Evolutionary conservation across 2,797 vertebrate genomes (phyloP), one percentile per base, ranked within the genome.

Genomic region (Eremophila alpestris): DNA sequence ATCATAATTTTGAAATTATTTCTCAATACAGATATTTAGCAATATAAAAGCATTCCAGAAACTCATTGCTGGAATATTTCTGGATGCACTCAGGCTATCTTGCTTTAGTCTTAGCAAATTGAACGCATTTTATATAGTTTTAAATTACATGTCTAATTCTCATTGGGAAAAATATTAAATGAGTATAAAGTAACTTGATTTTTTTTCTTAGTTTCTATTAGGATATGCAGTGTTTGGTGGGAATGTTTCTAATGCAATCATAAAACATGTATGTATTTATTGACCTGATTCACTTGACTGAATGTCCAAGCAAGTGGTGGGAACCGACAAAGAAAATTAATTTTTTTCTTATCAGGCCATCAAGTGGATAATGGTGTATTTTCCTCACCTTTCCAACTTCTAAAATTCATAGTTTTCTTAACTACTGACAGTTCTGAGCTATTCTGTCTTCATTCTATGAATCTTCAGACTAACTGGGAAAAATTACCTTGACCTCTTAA

Each of bases 271-370:
- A 22, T 46, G 8, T 46, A 43, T 74, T 76, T 90, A 49, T 82
- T 67, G 18, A 34, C 34, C 34, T 48, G 7, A 65, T 43, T 20
- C 0, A 0, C 76, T 86, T 21, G 63, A n/a, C 30, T 54, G 38
- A 70, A 92, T 4, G 1, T 70, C 49, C 17, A 24, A 46, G 30
- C 29, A 14, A 59, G 63, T 16, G 74, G 17, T 62, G 30, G 36
- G 46, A 76, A 30, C 11, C 30, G 32, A 82, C 19, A 41, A 10
- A 54, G 9, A 13, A 75, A 74, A 48, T n/a, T 32, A 19, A 38
- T 15, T 3, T 19, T 46, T 58, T 80, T 77, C 9, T 71, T 69
- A 45, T 20, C 55, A 68, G 49, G 13, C 4, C 38, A 41, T 46
- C 17, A 20, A 22, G 11, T 60, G 56, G 5, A 4, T 58, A 56